Evolutionary conservation across 2,888 invertebrate genomes (phyloP).

Genomic region (Cheiracanthium punctorium): DNA sequence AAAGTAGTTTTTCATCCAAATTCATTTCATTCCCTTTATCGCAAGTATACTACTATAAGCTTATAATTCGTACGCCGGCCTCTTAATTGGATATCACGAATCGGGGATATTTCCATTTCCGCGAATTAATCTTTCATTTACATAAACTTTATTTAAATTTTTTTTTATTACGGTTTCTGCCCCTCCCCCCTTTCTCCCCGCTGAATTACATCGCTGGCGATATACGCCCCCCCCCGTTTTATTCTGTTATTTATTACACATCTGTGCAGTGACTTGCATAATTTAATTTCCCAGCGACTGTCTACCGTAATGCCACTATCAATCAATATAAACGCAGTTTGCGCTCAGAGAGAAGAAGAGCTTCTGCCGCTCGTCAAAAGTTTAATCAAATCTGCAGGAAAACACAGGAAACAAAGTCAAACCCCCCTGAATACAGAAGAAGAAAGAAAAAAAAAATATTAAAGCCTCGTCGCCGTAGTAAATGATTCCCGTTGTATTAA

Average conservation of each 20-base stretch:
- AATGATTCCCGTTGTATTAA: slow-evolving; percentile 51
- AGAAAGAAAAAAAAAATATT: slow-evolving; percentile 18
- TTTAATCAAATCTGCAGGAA: slow-evolving; percentile 61
- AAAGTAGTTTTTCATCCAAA: too few relatives aligned
- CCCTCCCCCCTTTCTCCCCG: too few relatives aligned
- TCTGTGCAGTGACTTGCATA: slow-evolving; percentile 12
- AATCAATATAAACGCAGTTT: slow-evolving; percentile 56
- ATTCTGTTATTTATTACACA: slow-evolving; percentile 7
- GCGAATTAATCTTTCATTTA: background rate
- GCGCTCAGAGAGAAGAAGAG: background rate
- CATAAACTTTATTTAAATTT: too few relatives aligned
- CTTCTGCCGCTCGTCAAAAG: slow-evolving; percentile 42
- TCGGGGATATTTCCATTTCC: background rate
- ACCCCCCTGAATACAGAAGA: background rate
- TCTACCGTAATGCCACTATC: slow-evolving; percentile 22
- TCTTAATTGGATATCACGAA: background rate
- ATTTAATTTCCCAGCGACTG: slow-evolving; percentile 1
- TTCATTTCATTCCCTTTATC: too few relatives aligned
- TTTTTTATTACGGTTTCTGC: too few relatives aligned
- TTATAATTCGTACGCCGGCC: background rate
- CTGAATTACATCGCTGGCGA: too few relatives aligned
- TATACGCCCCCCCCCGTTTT: background rate
- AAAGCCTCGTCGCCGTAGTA: background rate
- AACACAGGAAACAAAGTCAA: slow-evolving; percentile 6
- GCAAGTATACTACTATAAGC: too few relatives aligned